Evolutionary conservation across 2,888 invertebrate species (phyloP), one percentile per base, ranked within the genome.

Genomic region (Mellilla xanthometata): DNA sequence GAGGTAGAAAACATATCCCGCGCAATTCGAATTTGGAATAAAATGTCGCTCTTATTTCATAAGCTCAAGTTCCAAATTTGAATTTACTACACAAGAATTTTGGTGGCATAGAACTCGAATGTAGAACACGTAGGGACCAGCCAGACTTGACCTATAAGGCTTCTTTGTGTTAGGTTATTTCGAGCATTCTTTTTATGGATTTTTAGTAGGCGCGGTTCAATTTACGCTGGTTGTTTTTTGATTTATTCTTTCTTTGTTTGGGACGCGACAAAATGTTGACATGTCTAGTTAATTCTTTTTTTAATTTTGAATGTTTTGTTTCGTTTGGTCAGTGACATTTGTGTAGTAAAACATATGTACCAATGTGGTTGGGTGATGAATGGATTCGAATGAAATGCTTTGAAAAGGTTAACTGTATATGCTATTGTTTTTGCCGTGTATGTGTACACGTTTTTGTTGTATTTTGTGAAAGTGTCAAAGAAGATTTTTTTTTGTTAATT

Each of bases 231-330:
- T 36, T 48, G 41, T 54, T 43, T 57, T 60, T 74, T 85, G 86
- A 86, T 87, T 86, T 86, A 87, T 86, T 82, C 74, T 78, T 81
- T 85, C 86, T 87, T 87, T 87, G 87, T 86, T 84, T 81, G 82
- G 78, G 63, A 60, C 69, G 70, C 72, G 74, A 77, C 78, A 77
- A 74, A 19, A 79, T 76, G 84, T 84, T 84, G 83, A 82, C 82
- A 81, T 71, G 72, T 69, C 67, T 60, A 54, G 52, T 72, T 75
- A 76, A 72, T 58, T 56, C 68, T 68, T 68, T 72, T 63, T 24
- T 72, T 56, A 57, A 69, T 68, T 68, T 72, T 63, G 48, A 64
- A 60, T 48, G 36, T 39, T 44, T 24, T 59, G 53, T 58, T 52
- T 44, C 56, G 68, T 62, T 60, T 67, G 63, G 56, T 39, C 53